Evolutionary conservation across 2,888 invertebrate genomes (phyloP), one percentile per base, ranked within the genome.

Genomic region (Hermaeophaga mercurialis): DNA sequence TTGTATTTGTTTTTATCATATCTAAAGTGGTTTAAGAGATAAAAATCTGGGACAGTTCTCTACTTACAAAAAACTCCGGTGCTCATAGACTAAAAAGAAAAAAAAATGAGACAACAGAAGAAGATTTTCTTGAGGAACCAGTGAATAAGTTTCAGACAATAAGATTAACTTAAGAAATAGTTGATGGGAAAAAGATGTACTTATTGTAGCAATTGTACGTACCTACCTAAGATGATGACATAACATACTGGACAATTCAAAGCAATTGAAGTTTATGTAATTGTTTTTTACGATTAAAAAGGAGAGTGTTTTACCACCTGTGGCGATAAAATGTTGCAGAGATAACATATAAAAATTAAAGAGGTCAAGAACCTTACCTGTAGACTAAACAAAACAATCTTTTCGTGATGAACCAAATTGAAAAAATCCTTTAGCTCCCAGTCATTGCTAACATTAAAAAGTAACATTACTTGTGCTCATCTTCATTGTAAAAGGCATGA

Each of bases 391-490:
- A 50, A 50, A 41, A 41, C 26, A 43, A 17, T 50, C 41, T 50
- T 49, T 43, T 50, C 50, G 50, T 43, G 50, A 50, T 50, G 33
- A 11, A 6, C 12, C 14, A 6, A 5, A 24, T 39, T 54, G 43
- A 49, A 45, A 46, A 49, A 54, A 33, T 52, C 41, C 12, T 58
- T 50, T 54, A 47, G 24, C 50, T 54, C 41, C 33, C 26, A 54
- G 49, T 49, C 58, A 50, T 22, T 31, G 33, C 39, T 58, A 50
- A 54, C 58, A 58, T 54, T 58, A 54, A 50, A 54, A 38, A 19
- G 15, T 8, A 36, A 36, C 17, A 36, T 36, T 36, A 36, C 45
- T 39, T 45, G 26, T 36, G 15, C 56, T 50, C 50, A 56, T 56
- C 56, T 56, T 56, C 50, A 47, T 52, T 22, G 38, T 34, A 56